Evolutionary conservation across 37 sponge, comb jelly and placozoan species (phyloP).

Genomic region (Ianthella basta): DNA sequence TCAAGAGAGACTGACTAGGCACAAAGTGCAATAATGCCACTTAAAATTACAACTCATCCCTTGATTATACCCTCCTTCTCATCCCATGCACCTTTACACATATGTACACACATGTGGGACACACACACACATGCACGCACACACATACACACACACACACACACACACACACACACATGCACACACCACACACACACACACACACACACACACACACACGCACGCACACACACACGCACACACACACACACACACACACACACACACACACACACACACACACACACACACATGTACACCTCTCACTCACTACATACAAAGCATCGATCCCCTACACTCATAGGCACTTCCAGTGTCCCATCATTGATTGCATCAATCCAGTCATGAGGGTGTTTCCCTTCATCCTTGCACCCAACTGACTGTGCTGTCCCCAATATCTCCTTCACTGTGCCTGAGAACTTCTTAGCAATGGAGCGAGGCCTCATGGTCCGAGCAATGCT

Average conservation of each 20-base stretch:
- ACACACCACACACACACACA: neutral
- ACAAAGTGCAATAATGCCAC: too few relatives aligned
- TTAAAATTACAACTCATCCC: too few relatives aligned
- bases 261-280: neutral
- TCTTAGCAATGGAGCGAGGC: constrained; percentile 74
- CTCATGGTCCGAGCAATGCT: constrained; percentile 88
- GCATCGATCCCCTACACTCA: too few relatives aligned
- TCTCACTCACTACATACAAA: too few relatives aligned
- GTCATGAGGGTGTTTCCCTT: constrained; percentile 84
- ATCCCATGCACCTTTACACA: too few relatives aligned
- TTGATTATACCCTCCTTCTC: too few relatives aligned
- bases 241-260: neutral
- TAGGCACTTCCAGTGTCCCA: constrained; percentile 64
- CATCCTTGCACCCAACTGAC: constrained; percentile 92
- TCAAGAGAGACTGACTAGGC: too few relatives aligned
- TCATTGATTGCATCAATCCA: constrained; percentile 84
- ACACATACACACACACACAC: too few relatives aligned
- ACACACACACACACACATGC: too few relatives aligned
- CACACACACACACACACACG: neutral
- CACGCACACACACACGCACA: neutral
- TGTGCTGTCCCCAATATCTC: constrained; percentile 94
- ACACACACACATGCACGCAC: too few relatives aligned
- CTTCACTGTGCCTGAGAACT: constrained; percentile 89
- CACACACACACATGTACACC: too few relatives aligned
- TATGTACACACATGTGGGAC: too few relatives aligned